These are phyloP conservation scores for Phaetusa simplex DNA, from an alignment of 2,113 vertebrate species.

Conservation along the genomic window DNA sequence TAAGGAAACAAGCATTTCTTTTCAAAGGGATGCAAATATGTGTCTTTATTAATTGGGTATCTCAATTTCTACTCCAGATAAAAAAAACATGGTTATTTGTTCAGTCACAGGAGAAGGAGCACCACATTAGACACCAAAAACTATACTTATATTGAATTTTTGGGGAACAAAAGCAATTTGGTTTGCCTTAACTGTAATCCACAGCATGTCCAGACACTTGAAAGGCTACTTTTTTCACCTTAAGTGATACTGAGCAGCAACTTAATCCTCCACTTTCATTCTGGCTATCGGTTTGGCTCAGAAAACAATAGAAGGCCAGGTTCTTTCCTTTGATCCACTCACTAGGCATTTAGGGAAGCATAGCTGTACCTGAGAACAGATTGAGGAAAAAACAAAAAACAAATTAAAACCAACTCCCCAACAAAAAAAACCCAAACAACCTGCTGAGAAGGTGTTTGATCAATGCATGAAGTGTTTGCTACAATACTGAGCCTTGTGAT, in stretches of 20 bases:
- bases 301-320: neutral
- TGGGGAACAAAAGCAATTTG: fast-evolving
- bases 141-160: neutral
- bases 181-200: neutral
- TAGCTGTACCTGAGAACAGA: neutral
- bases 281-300: neutral
- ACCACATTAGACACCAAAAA: neutral
- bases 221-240: neutral
- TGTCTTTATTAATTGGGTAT: neutral
- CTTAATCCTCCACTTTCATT: neutral
- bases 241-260: neutral
- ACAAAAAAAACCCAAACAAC: neutral
- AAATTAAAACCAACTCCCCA: fast-evolving
- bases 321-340: neutral
- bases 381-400: neutral
- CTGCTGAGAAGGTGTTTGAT: neutral
- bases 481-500: neutral
- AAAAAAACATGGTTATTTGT: neutral
- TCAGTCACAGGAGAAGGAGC: neutral
- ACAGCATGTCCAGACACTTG: neutral
- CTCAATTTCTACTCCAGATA: neutral
- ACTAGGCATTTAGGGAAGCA: neutral
- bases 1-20: neutral
- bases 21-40: neutral
- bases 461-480: neutral